Base-by-base conservation (phyloP, 1,140 invertebrate genomes). In the Anastrepha obliqua region DNA sequence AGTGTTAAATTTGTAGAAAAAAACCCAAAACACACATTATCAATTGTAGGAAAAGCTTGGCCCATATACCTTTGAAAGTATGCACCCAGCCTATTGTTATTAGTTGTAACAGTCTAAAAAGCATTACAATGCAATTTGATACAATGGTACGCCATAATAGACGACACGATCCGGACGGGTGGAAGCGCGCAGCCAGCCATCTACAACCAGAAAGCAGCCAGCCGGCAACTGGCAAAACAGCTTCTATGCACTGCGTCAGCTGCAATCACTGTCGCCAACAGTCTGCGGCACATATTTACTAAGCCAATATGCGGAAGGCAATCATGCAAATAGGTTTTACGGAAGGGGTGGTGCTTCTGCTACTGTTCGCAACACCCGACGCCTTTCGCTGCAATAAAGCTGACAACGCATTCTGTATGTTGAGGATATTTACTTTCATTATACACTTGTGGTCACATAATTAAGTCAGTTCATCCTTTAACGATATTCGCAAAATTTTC, bases 201-300 rank as follows among this genome's bases (percentile, higher is more conserved):
- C 6, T 8, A 55, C 51, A 55, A 11, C 51, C 11, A 55, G 51
- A 6, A 8, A 55, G 11, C 6, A 6, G 51, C 51, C 39, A 70
- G 13, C 15, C 42, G 39, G 2, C 15, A 74, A 6, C 42, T 6
- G 39, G 42, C 42, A 17, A 74, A 44, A 74, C 42, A 17, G 42
- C 42, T 15, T 17, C 67, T 42, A 47, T 42, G 67, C 42, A n/a
- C 67, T 42, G 4, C 9, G 8, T 67, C 39, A 42, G 39, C 11
- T 11, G 65, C 65, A 70, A 42, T 42, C 65, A 70, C 29, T 42
- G 65, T 70, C 65, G 65, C 39, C 65, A 70, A 70, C 29, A 74
- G 3, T 74, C 60, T 47, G 42, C 39, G 67, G 4, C 67, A 74
- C 64, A 74, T 47, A 70, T 70, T 70, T 70, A 70, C 39, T 42